A percentile compares a stretch with the other conserved stretches of the same genome.
Evolutionary conservation across 2,888 invertebrate species (phyloP).

Genomic region (Congeria kusceri): DNA sequence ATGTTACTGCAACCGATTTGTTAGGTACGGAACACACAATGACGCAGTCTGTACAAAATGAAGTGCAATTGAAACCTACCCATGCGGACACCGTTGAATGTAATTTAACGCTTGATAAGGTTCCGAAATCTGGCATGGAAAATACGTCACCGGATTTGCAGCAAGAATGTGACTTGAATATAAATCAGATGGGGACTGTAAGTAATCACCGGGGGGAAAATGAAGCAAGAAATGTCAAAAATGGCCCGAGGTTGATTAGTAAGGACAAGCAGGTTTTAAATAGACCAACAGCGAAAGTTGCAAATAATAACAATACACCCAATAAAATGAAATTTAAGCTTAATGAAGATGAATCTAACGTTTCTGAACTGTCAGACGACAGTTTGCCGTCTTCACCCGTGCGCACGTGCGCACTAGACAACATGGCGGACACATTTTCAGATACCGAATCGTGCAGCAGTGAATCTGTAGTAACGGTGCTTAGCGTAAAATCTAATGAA

Average conservation of each 20-base stretch:
- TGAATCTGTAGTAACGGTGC: slow-evolving; percentile 72
- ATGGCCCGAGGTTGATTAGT: background rate
- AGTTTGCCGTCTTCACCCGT: slow-evolving; percentile 65
- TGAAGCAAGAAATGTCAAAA: background rate
- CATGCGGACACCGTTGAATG: slow-evolving; percentile 39
- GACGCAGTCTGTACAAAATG: slow-evolving; percentile 28
- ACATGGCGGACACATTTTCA: slow-evolving; percentile 60
- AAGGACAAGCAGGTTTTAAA: background rate
- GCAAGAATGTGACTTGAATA: slow-evolving; percentile 33
- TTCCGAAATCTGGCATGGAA: slow-evolving; percentile 21
- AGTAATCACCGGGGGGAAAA: background rate
- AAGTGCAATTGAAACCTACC: slow-evolving; percentile 19
- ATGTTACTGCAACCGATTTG: background rate
- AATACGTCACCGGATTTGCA: slow-evolving; percentile 3
- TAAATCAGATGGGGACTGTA: slow-evolving; percentile 27
- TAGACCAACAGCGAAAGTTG: too few relatives aligned
- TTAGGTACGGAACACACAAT: slow-evolving; percentile 21
- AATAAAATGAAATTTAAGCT: slow-evolving; percentile 22
- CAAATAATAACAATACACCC: background rate
- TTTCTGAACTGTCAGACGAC: slow-evolving; percentile 51
- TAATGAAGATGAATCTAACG: slow-evolving; percentile 35
- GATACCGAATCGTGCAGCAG: slow-evolving; percentile 71
- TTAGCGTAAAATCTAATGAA: slow-evolving; percentile 65
- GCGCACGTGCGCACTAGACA: slow-evolving; percentile 67
- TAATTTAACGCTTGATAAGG: slow-evolving; percentile 45